A percentile compares a stretch with the other conserved stretches of the same genome.
Conservation (phyloP, 2,888 invertebrate species). For the Xanthorhoe designata region DNA sequence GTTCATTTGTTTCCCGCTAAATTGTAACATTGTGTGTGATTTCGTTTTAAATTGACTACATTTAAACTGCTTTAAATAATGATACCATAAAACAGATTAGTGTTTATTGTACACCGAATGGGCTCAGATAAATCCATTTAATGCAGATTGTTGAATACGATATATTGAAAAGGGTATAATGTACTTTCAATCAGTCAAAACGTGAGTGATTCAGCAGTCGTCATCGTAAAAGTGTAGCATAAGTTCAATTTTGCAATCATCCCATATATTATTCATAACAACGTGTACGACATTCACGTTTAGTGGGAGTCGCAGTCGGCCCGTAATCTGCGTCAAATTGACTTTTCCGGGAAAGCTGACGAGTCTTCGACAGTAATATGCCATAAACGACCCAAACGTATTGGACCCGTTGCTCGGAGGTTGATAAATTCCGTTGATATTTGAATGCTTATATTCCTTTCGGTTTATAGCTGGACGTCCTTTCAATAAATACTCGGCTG, state of each 20-base stretch:
- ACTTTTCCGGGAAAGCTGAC: slow-evolving; percentile 82
- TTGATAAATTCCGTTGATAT: slow-evolving; percentile 83
- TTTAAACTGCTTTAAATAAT: slow-evolving; percentile 28
- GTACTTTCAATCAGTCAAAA: slow-evolving; percentile 8
- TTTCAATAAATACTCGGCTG: slow-evolving; percentile 69
- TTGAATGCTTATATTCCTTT: slow-evolving; percentile 81
- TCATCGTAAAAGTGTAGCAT: slow-evolving; percentile 37
- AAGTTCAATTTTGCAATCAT: slow-evolving; percentile 41
- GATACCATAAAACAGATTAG: slow-evolving; percentile 20
- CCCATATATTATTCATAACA: slow-evolving; percentile 65
- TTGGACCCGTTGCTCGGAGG: slow-evolving; percentile 75
- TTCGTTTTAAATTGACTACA: slow-evolving; percentile 30
- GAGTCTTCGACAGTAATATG: slow-evolving; percentile 78
- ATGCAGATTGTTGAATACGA: slow-evolving; percentile 7
- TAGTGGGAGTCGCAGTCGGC: slow-evolving; percentile 69
- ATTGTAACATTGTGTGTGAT: slow-evolving; percentile 43
- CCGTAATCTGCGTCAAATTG: slow-evolving; percentile 82
- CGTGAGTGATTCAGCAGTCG: slow-evolving; percentile 50
- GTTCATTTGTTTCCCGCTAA: slow-evolving; percentile 48
- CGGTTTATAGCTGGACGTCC: slow-evolving; percentile 62
- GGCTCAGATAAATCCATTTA: slow-evolving; percentile 11
- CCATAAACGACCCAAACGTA: slow-evolving; percentile 82
- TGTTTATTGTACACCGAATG: slow-evolving; percentile 16
- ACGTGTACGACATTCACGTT: slow-evolving; percentile 67
- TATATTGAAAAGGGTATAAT: not conserved